These are phyloP conservation scores for Pammene aurita DNA, from an alignment of 2,888 invertebrate genomes.

Conservation along the genomic window DNA sequence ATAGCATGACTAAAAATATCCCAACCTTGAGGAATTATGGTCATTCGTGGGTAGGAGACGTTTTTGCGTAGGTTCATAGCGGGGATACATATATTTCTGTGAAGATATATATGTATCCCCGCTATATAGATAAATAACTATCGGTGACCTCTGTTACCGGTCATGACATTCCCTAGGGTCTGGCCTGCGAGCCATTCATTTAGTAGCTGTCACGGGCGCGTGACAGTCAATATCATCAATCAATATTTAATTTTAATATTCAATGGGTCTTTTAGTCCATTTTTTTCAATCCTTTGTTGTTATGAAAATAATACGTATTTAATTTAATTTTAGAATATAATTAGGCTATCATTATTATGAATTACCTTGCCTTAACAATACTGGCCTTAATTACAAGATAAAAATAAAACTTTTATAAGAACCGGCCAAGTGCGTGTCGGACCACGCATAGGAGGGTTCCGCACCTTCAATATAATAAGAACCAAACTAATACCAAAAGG, in stretches of 20 bases:
- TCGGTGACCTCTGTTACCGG: slow-evolving; percentile 22
- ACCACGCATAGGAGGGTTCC: too few species aligned
- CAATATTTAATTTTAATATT: background rate
- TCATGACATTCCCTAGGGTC: slow-evolving; percentile 17
- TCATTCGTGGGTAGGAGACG: background rate
- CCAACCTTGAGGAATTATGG: background rate
- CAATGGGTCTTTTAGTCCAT: background rate
- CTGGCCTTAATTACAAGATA: too few species aligned
- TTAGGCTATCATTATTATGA: too few species aligned
- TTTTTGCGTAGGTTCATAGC: background rate
- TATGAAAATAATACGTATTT: too few species aligned
- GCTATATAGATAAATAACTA: slow-evolving; percentile 31
- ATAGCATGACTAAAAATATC: background rate
- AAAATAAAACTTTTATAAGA: too few species aligned
- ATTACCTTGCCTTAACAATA: too few species aligned
- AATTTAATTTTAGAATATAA: too few species aligned
- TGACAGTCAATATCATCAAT: slow-evolving; percentile 29
- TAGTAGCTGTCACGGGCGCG: slow-evolving; percentile 11
- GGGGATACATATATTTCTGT: slow-evolving; percentile 17
- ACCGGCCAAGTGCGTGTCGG: too few species aligned
- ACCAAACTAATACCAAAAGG: too few species aligned
- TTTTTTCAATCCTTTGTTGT: too few species aligned
- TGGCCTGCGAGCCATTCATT: slow-evolving; percentile 25
- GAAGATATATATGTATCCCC: too few species aligned
- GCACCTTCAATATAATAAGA: too few species aligned